phyloP scores from a whole-genome alignment of 1,140 invertebrate genomes.

The Ptiloglossa arizonensis region DNA sequence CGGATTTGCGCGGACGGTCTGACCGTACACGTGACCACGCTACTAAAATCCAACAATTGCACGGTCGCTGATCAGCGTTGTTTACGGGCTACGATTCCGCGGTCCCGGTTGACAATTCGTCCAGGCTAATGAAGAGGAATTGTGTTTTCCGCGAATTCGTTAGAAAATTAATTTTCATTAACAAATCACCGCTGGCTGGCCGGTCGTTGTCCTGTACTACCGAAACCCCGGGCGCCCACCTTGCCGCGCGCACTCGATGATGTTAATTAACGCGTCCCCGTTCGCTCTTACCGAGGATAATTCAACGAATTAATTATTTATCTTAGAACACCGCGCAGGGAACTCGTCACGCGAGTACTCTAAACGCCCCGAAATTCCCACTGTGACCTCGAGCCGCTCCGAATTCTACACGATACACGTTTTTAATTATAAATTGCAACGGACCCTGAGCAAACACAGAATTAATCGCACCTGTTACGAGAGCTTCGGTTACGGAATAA shows the following conservation, averaged over 20 bases:
- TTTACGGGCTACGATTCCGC: constrained; percentile 19
- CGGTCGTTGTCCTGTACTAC: background rate
- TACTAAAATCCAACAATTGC: background rate
- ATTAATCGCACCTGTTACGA: no score
- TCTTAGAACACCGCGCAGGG: no score
- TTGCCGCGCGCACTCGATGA: background rate
- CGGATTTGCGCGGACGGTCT: background rate
- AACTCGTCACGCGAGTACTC: no score
- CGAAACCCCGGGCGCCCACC: background rate
- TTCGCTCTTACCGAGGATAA: no score
- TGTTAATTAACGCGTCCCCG: no score
- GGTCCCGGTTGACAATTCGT: constrained; percentile 1
- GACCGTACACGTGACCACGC: background rate
- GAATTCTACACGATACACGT: no score
- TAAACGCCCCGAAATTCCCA: no score
- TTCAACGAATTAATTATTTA: no score
- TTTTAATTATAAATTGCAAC: no score
- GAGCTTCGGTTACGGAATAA: no score
- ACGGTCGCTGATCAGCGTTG: constrained; percentile 19
- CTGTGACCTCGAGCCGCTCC: no score
- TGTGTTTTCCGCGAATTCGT: constrained; percentile 28
- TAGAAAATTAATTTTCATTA: background rate
- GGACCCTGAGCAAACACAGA: no score
- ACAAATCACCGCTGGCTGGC: constrained; percentile 1
- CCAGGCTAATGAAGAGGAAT: constrained; percentile 30